Percentiles rank a stretch among this genome's conserved stretches.
Conservation (phyloP, 53 echinoderm and acorn worm genomes). For the Pentamera pediparva region DNA sequence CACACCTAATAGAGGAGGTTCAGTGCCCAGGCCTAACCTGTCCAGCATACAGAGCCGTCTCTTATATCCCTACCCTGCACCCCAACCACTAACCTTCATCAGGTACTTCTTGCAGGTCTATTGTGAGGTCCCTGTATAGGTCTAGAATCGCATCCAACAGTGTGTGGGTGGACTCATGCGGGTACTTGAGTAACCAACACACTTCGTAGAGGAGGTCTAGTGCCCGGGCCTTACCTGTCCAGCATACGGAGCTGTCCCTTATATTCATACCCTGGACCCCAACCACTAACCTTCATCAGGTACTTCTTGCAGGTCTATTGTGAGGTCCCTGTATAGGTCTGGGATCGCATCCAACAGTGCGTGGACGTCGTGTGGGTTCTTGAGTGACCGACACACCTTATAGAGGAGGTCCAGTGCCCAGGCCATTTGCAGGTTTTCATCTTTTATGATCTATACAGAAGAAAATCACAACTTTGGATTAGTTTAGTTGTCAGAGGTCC, state of each 20-base stretch:
- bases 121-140: too few relatives aligned
- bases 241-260: background rate
- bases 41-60: background rate
- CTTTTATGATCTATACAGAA: slow-evolving; percentile 55
- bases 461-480: too few relatives aligned
- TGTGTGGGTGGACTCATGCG: too few relatives aligned
- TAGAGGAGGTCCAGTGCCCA: slow-evolving; percentile 56
- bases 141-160: too few relatives aligned
- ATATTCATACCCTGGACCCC: too few relatives aligned
- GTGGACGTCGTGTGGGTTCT: slow-evolving; percentile 42
- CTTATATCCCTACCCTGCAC: background rate
- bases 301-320: slow-evolving; percentile 36
- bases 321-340: slow-evolving; percentile 53
- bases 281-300: slow-evolving; percentile 49
- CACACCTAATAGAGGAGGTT: too few relatives aligned
- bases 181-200: too few relatives aligned
- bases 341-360: slow-evolving; percentile 43
- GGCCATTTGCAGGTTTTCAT: slow-evolving; percentile 49
- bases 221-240: background rate
- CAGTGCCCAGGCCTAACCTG: background rate
- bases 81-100: slow-evolving; percentile 51
- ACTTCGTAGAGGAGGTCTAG: too few relatives aligned
- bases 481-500: too few relatives aligned
- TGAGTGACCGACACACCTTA: slow-evolving; percentile 37
- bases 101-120: too few relatives aligned